These are phyloP conservation scores for Gobius niger DNA, from an alignment of 2,113 vertebrate species.

Conservation along the genomic window DNA sequence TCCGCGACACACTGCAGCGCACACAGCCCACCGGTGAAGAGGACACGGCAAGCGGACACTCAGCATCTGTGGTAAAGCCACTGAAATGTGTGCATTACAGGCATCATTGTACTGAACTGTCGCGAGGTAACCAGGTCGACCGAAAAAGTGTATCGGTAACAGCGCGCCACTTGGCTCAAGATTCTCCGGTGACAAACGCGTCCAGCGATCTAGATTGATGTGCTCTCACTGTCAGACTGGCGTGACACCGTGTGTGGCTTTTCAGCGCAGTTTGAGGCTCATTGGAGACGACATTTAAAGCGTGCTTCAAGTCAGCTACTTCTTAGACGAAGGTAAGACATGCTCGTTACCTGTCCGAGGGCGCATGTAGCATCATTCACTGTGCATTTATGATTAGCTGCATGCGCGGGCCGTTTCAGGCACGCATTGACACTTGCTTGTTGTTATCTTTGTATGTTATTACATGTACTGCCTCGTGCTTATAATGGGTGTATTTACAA, in stretches of 20 bases:
- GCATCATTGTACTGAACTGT: neutral
- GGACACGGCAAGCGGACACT: neutral
- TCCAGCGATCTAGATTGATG: constrained; percentile 37
- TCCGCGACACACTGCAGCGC: constrained; percentile 37
- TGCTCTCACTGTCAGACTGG: constrained; percentile 2
- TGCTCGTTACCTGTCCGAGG: neutral
- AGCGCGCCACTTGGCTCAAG: constrained; percentile 15
- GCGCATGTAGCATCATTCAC: neutral
- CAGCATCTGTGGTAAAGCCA: constrained; percentile 35
- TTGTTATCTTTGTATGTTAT: neutral
- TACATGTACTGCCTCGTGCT: neutral
- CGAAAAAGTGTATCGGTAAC: neutral
- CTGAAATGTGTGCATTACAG: too few species aligned
- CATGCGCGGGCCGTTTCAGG: neutral
- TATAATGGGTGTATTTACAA: constrained; percentile 1
- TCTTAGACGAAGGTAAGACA: neutral
- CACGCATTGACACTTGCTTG: neutral
- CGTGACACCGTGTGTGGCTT: constrained; percentile 27
- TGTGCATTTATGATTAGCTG: neutral
- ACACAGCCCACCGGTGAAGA: constrained; percentile 16
- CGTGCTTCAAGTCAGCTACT: neutral
- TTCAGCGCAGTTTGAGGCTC: constrained; percentile 1
- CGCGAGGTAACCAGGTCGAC: neutral
- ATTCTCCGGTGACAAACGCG: constrained; percentile 52
- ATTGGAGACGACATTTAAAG: neutral